phyloP scores from a whole-genome alignment of 2,113 vertebrate species.

The Shinisaurus crocodilurus region DNA sequence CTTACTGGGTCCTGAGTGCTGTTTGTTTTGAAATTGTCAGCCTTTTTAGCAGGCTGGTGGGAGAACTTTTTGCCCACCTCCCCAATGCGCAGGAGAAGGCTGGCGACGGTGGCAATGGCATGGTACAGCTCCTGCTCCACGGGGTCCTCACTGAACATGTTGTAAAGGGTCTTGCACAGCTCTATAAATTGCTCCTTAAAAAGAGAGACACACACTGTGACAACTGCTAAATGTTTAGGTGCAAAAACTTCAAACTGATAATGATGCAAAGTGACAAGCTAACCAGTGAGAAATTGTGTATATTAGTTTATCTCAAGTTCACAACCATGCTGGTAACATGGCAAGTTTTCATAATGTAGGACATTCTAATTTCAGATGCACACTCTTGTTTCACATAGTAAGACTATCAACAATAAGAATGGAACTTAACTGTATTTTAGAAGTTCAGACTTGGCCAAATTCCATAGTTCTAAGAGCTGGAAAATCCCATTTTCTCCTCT shows the following conservation, averaged over 20 bases:
- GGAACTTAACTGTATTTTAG: background rate
- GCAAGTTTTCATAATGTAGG: constrained; percentile 3
- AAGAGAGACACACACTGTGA: constrained; percentile 29
- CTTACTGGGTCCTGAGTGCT: constrained; percentile 57
- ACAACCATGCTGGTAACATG: background rate
- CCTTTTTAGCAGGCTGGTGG: constrained; percentile 75
- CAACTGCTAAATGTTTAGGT: background rate
- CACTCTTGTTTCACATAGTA: background rate
- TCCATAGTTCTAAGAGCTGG: background rate
- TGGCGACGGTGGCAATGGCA: constrained; percentile 95
- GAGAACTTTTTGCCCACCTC: constrained; percentile 96
- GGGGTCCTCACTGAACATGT: constrained; percentile 95
- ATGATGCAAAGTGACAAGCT: background rate
- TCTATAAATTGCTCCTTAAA: constrained; percentile 97
- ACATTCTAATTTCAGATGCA: background rate
- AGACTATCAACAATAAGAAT: background rate
- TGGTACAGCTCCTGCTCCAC: constrained; percentile 94
- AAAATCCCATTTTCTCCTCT: background rate
- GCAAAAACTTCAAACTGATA: constrained; percentile 2
- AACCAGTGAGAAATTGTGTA: background rate
- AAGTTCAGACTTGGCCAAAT: background rate
- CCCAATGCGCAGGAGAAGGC: constrained; percentile 91
- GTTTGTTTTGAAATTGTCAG: constrained; percentile 55
- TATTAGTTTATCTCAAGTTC: background rate
- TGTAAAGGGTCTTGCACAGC: constrained; percentile 97